Evolutionary conservation across 2,888 invertebrate genomes (phyloP).

Genomic region (Dichetophora obliterata): DNA sequence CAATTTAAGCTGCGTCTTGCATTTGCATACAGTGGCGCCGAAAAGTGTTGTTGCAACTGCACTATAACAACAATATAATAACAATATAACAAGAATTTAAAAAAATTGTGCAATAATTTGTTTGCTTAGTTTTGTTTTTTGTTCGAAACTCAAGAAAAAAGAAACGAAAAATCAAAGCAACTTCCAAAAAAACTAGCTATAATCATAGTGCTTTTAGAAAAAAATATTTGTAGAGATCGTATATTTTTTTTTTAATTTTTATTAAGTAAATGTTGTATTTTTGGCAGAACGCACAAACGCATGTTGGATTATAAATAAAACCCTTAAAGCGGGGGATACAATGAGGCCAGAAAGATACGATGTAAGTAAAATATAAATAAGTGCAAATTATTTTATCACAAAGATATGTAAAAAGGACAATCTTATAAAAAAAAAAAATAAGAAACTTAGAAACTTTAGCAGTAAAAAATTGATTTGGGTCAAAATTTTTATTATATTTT

Average conservation of each 20-base stretch:
- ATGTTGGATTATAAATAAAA: conserved; percentile 70
- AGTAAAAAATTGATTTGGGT: no score
- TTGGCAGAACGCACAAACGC: conserved; percentile 58
- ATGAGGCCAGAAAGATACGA: conserved; percentile 70
- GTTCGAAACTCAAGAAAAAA: neutral
- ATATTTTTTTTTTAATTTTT: neutral
- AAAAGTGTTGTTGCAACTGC: neutral
- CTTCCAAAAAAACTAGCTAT: neutral
- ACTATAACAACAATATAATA: no score
- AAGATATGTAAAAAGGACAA: no score
- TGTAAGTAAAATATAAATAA: conserved; percentile 59
- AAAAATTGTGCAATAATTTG: no score
- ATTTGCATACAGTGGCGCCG: conserved; percentile 5
- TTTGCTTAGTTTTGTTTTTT: conserved; percentile 7
- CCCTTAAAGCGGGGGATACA: conserved; percentile 70
- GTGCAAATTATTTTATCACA: neutral
- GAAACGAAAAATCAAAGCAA: conserved; percentile 19
- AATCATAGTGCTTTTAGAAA: neutral
- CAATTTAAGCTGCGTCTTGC: neutral
- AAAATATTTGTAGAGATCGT: no score
- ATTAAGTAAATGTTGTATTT: conserved; percentile 48
- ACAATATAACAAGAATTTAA: no score
- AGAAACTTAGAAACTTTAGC: no score
- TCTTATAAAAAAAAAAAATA: no score
- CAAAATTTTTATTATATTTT: no score